These are phyloP conservation scores for Aculops lycopersici DNA, from an alignment of 1,140 invertebrate species.

Conservation along the genomic window DNA sequence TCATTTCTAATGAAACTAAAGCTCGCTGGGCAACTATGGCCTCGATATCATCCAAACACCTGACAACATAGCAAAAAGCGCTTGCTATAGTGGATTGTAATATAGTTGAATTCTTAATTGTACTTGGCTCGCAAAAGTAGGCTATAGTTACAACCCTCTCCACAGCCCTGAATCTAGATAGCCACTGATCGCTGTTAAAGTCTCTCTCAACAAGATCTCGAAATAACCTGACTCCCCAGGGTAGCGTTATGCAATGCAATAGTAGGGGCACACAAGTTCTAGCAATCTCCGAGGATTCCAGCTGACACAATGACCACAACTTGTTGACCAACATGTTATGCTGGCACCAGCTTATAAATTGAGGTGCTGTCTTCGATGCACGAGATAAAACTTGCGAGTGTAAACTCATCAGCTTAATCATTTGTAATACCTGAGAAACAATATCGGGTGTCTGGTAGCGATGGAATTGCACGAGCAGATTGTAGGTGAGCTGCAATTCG, in stretches of 20 bases:
- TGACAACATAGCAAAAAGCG: conserved; percentile 80
- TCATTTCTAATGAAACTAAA: conserved; percentile 62
- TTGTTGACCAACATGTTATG: conserved; percentile 78
- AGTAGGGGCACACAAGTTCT: conserved; percentile 58
- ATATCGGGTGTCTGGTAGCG: conserved; percentile 47
- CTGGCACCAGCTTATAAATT: conserved; percentile 88
- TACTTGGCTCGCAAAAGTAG: conserved; percentile 59
- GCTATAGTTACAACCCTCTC: conserved; percentile 68
- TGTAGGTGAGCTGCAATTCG: conserved; percentile 63
- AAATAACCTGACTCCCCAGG: conserved; percentile 64
- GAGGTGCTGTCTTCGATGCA: conserved; percentile 54
- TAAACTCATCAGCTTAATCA: conserved; percentile 57
- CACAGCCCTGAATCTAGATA: conserved; percentile 59
- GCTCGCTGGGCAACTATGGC: conserved; percentile 72
- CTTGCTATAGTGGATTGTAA: conserved; percentile 77
- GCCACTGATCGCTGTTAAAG: conserved; percentile 65
- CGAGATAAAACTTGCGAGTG: conserved; percentile 68
- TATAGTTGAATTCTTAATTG: conserved; percentile 40
- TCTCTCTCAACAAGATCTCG: conserved; percentile 72
- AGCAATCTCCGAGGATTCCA: conserved; percentile 66
- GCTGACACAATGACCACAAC: conserved; percentile 67
- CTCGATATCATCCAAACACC: conserved; percentile 76
- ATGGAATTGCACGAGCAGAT: conserved; percentile 50
- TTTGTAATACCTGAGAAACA: conserved; percentile 64
- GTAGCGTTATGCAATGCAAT: conserved; percentile 68